Evolutionary conservation across 2,888 invertebrate species (phyloP).

Genomic region (Odiellus spinosus): DNA sequence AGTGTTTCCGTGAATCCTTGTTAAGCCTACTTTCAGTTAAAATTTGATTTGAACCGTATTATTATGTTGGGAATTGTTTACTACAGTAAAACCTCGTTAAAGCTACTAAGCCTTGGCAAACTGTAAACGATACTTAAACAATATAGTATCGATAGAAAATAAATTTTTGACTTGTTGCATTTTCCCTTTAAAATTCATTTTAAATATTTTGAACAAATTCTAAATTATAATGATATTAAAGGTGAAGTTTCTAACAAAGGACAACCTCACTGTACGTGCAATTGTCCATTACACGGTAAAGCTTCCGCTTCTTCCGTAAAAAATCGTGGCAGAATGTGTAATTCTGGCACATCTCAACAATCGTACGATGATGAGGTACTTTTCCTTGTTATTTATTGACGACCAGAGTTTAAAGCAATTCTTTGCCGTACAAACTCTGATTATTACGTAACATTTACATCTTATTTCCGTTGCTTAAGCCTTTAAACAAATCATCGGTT

Average conservation of each 20-base stretch:
- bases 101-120: too few species aligned
- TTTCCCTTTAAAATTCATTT: conserved; percentile 4
- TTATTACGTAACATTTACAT: too few species aligned
- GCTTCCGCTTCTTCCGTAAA: conserved; percentile 3
- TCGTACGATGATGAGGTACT: conserved; percentile 1
- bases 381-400: neutral
- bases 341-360: conserved; percentile 2
- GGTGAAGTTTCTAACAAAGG: conserved; percentile 29
- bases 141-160: too few species aligned
- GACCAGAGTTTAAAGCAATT: neutral
- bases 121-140: too few species aligned
- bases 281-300: conserved; percentile 29
- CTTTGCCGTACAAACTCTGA: too few species aligned
- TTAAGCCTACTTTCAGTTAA: too few species aligned
- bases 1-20: too few species aligned
- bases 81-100: too few species aligned
- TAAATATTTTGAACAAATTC: neutral
- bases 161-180: too few species aligned
- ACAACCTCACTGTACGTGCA: conserved; percentile 31
- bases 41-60: too few species aligned
- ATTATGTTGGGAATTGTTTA: too few species aligned
- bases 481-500: conserved; percentile 34
- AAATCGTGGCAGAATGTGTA: conserved; percentile 4
- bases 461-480: neutral
- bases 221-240: conserved; percentile 11